Base-by-base conservation (phyloP, 2,888 invertebrate species). In the Tholera decimalis region DNA sequence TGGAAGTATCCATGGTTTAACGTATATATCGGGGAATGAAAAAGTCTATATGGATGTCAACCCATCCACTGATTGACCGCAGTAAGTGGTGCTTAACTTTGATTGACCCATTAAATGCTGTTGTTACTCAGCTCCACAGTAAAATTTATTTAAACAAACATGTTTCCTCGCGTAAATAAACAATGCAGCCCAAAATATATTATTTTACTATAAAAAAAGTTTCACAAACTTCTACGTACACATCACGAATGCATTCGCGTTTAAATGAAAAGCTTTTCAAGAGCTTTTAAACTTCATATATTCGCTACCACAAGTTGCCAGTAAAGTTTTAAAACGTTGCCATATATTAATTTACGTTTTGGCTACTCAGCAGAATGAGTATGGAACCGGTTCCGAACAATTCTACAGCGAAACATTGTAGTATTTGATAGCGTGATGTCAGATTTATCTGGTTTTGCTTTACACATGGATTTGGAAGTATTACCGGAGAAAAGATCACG, bases 211-310 rank as follows among this genome's bases (percentile, higher is more conserved):
- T 59, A 49, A 33, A 55, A 64, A 51, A 39, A 39, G n/a, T 57
- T 39, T 51, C 57, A 64, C 50, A 68, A 75, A 63, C 57, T 72
- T 76, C 9, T 6, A 18, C 46, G 9, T n/a, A 58, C 57, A 65
- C 41, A 57, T 59, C 57, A 39, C 44, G 2, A 76, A 35, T 68
- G 60, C 57, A 69, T 68, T 56, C 62, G 43, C 33, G 41, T 66
- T 59, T 76, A 73, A 73, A 73, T 73, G 58, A 69, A 69, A 73
- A 73, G 54, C 39, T 70, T 77, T 63, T 28, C 64, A 77, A 79
- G 66, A 78, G 78, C 78, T 78, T 77, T 75, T 55, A 61, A 73
- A 75, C 68, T 80, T 72, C 35, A 68, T 41, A 67, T 44, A 65
- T 51, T 70, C 20, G 18, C 55, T 24, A 22, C 54, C 54, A 63